phyloP scores from a whole-genome alignment of 2,113 vertebrate genomes.

The Australoheros scitulus region DNA sequence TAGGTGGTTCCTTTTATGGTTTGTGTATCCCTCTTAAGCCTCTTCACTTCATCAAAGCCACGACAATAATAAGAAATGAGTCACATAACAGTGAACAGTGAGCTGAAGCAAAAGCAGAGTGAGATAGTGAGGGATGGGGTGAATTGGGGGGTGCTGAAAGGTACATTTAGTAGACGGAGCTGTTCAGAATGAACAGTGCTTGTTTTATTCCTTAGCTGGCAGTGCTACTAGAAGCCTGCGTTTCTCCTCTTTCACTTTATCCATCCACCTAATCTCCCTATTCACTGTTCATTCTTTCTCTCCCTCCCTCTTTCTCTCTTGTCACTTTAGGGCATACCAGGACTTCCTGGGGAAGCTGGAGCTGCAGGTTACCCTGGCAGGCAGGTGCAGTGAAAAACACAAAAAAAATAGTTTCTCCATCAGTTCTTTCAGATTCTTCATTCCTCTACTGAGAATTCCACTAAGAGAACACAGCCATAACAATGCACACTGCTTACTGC shows the following conservation, averaged over 20 bases:
- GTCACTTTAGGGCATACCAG: slow-evolving; percentile 85
- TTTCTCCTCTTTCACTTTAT: slow-evolving; percentile 75
- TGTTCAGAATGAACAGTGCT: slow-evolving; percentile 73
- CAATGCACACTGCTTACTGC: not conserved
- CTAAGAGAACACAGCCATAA: not conserved
- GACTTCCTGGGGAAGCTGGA: slow-evolving; percentile 85
- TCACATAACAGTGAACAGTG: not conserved
- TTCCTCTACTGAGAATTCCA: not conserved
- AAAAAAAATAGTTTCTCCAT: slow-evolving; percentile 53
- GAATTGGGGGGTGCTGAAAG: slow-evolving; percentile 38
- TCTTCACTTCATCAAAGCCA: not conserved
- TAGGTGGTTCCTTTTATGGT: slow-evolving; percentile 27
- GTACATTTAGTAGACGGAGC: slow-evolving; percentile 37
- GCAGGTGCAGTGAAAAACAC: slow-evolving; percentile 97
- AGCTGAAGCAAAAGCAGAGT: slow-evolving; percentile 2
- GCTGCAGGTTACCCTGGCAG: slow-evolving; percentile 98
- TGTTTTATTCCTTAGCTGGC: slow-evolving; percentile 76
- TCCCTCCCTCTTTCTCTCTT: slow-evolving; percentile 32
- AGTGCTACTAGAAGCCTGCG: slow-evolving; percentile 31
- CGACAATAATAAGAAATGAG: not conserved
- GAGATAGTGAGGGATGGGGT: slow-evolving; percentile 16
- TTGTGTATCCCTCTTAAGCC: not conserved
- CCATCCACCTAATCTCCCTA: slow-evolving; percentile 62
- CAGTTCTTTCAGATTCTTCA: slow-evolving; percentile 17
- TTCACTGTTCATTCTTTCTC: slow-evolving; percentile 54